Evolutionary conservation across 2,888 invertebrate species (phyloP), one percentile per base, ranked within the genome.

Genomic region (Hemaris fuciformis): DNA sequence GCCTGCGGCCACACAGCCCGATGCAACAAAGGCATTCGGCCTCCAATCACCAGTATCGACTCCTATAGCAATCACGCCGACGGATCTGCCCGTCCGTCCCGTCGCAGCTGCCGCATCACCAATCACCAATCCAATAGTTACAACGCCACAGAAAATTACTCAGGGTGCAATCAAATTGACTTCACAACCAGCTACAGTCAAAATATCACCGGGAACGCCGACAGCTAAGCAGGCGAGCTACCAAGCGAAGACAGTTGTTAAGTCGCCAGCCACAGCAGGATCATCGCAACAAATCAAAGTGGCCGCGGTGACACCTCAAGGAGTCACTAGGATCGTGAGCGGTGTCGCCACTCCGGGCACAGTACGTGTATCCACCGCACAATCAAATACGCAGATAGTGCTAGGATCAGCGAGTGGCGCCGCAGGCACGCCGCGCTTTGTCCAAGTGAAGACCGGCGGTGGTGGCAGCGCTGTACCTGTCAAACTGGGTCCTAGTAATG

Each of bases 201-300:
- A 91, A 71, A 87, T 92, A 61, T 82, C 90, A 2, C 83, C 91
- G 0, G 83, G 81, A 63, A 85, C 88, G 6, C 88, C 89, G 0
- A 83, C 85, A 0, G 70, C 88, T 8, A 91, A 91, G 69, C 89
- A 88, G 66, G 67, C 82, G 2, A 82, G 87, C 42, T 85, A 88
- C 72, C 83, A 86, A 72, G 76, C 81, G 59, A 84, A 87, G 76
- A 80, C 87, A 70, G 70, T 87, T 67, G 74, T 85, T 41, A 79
- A 87, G 76, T 76, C 88, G 63, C 77, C 89, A 60, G 71, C 85
- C 68, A 77, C 84, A 61, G 72, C 87, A 41, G 85, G 86, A 57
- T 80, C 90, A 62, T 80, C 89, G 8, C 91, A 90, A 62, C 89
- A 88, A 73, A 87, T 91, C 59, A 92, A 92, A 72, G 86, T 92